These are phyloP conservation scores for Orthosia gothica DNA, from an alignment of 2,888 invertebrate genomes.

Conservation along the genomic window DNA sequence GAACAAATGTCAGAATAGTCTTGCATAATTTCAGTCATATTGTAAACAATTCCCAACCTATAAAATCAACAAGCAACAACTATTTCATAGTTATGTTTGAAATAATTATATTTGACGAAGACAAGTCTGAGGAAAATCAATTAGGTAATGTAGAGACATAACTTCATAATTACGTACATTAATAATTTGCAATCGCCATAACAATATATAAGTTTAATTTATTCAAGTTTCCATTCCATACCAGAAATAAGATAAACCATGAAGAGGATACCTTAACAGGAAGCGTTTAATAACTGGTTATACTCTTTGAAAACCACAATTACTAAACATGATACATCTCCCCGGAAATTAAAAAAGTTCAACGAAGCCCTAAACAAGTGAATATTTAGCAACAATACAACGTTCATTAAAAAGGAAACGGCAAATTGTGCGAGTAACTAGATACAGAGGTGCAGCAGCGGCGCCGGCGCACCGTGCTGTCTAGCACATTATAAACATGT, in stretches of 20 bases:
- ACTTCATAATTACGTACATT: too few species aligned
- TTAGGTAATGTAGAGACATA: too few species aligned
- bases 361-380: conserved; percentile 20
- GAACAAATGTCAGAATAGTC: background rate
- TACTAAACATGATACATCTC: conserved; percentile 7
- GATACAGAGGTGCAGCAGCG: conserved; percentile 46
- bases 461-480: conserved; percentile 56
- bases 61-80: too few species aligned
- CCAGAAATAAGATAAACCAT: too few species aligned
- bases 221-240: background rate
- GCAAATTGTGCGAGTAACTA: conserved; percentile 57
- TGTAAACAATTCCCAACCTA: too few species aligned
- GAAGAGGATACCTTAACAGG: background rate
- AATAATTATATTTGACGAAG: too few species aligned
- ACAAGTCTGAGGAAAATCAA: too few species aligned
- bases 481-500: background rate
- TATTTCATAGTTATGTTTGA: too few species aligned
- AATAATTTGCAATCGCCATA: too few species aligned
- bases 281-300: background rate
- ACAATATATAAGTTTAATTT: too few species aligned
- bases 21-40: too few species aligned
- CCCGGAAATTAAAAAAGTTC: conserved; percentile 25
- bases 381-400: conserved; percentile 42
- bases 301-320: background rate
- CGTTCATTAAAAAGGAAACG: conserved; percentile 54